Evolutionary conservation across 2,888 invertebrate genomes (phyloP).

Genomic region (Scaptomyza tumidula): DNA sequence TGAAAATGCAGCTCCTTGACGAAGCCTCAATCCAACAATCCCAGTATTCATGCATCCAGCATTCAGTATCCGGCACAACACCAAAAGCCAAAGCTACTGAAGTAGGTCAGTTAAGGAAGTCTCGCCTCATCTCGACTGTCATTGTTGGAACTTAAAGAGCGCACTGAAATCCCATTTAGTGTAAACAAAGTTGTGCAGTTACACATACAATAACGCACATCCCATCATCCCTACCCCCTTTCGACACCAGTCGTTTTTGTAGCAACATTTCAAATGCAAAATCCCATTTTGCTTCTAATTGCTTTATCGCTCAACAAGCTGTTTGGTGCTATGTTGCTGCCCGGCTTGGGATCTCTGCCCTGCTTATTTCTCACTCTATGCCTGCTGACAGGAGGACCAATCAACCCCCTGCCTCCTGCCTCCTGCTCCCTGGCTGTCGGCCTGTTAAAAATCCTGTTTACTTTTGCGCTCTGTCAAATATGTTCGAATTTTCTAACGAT

Average conservation of each 20-base stretch:
- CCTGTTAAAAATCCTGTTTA: slow-evolving; percentile 64
- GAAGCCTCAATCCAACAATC: slow-evolving; percentile 50
- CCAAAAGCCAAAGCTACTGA: slow-evolving; percentile 49
- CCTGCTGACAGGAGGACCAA: slow-evolving; percentile 56
- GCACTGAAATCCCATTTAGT: slow-evolving; percentile 72
- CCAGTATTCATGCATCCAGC: slow-evolving; percentile 29
- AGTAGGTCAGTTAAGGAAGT: slow-evolving; percentile 75
- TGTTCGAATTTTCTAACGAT: slow-evolving; percentile 81
- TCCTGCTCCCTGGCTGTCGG: slow-evolving; percentile 15
- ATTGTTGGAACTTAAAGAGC: slow-evolving; percentile 73
- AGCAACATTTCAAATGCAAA: slow-evolving; percentile 77
- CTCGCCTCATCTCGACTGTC: slow-evolving; percentile 24
- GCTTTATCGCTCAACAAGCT: slow-evolving; percentile 82
- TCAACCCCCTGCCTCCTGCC: slow-evolving; percentile 31
- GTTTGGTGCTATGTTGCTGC: slow-evolving; percentile 59
- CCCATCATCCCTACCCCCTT: neutral
- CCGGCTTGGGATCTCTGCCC: slow-evolving; percentile 35
- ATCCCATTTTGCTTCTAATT: slow-evolving; percentile 81
- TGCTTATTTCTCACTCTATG: slow-evolving; percentile 72
- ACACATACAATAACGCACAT: slow-evolving; percentile 11
- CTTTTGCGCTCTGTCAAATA: slow-evolving; percentile 82
- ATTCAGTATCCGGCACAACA: slow-evolving; percentile 48
- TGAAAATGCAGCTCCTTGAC: slow-evolving; percentile 77
- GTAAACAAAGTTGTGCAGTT: slow-evolving; percentile 69
- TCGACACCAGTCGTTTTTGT: slow-evolving; percentile 50